A percentile compares a stretch with the other conserved stretches of the same genome.
phyloP scores from a whole-genome alignment of 2,888 invertebrate genomes.

The Danaus chrysippus region DNA sequence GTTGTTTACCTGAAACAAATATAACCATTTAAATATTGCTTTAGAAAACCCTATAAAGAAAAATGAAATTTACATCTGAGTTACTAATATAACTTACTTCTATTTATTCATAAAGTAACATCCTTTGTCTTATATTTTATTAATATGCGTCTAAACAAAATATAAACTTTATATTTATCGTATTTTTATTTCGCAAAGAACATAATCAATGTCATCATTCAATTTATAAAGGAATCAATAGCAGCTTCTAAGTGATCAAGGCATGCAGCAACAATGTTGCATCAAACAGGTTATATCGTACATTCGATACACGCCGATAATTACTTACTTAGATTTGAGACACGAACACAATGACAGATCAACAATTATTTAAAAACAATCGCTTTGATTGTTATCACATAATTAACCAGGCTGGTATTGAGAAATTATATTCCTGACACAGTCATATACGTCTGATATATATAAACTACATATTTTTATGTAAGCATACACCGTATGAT shows the following conservation, averaged over 20 bases:
- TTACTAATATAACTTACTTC: too few species aligned
- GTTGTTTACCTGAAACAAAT: slow-evolving; percentile 71
- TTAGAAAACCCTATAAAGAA: not conserved
- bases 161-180: too few species aligned
- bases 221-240: slow-evolving; percentile 6
- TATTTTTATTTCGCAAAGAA: too few species aligned
- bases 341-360: slow-evolving; percentile 27
- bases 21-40: not conserved
- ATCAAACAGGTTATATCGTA: slow-evolving; percentile 10
- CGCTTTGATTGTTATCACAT: not conserved
- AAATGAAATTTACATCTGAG: not conserved
- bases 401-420: not conserved
- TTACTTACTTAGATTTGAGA: slow-evolving; percentile 21
- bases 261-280: slow-evolving; percentile 15
- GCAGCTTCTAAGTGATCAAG: slow-evolving; percentile 5
- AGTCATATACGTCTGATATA: not conserved
- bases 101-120: too few species aligned
- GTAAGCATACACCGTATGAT: too few species aligned
- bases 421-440: not conserved
- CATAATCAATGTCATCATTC: too few species aligned
- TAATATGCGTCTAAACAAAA: too few species aligned
- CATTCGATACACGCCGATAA: slow-evolving; percentile 15
- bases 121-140: too few species aligned
- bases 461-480: not conserved
- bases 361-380: slow-evolving; percentile 11